Percentiles rank a stretch among this genome's conserved stretches.
Conservation (phyloP, 2,113 vertebrate species). For the Microcebus ravelobensis region DNA sequence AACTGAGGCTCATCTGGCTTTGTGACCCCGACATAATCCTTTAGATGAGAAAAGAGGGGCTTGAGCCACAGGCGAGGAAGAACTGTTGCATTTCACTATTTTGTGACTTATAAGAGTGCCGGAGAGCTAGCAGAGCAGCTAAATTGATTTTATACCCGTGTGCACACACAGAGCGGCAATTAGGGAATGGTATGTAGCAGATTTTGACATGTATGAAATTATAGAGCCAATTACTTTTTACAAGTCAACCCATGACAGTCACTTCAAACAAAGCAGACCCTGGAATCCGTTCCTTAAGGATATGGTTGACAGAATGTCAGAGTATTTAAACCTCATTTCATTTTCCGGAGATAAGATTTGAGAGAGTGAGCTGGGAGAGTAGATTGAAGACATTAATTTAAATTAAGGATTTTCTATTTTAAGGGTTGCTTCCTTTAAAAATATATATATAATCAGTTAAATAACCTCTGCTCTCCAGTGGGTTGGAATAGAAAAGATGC, state of each 20-base stretch:
- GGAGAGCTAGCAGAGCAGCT: slow-evolving; percentile 68
- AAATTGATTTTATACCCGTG: slow-evolving; percentile 82
- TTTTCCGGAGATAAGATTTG: slow-evolving; percentile 43
- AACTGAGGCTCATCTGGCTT: not conserved
- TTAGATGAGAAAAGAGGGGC: not conserved
- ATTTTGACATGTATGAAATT: slow-evolving; percentile 84
- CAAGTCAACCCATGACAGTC: slow-evolving; percentile 64
- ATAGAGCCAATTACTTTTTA: slow-evolving; percentile 79
- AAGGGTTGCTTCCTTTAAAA: not conserved
- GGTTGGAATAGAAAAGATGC: not conserved
- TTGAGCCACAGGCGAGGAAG: slow-evolving; percentile 13
- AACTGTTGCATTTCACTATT: slow-evolving; percentile 64
- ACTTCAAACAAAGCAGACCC: slow-evolving; percentile 62
- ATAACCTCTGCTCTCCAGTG: not conserved
- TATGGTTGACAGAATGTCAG: slow-evolving; percentile 29
- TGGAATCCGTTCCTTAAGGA: slow-evolving; percentile 57
- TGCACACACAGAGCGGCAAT: slow-evolving; percentile 80
- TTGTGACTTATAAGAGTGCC: slow-evolving; percentile 48
- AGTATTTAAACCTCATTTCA: slow-evolving; percentile 1
- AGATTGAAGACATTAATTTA: slow-evolving; percentile 29
- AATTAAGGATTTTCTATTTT: slow-evolving; percentile 25
- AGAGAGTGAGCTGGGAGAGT: slow-evolving; percentile 7
- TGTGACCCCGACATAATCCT: not conserved
- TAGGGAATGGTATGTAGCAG: slow-evolving; percentile 73
- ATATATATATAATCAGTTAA: not conserved